Conservation (phyloP, 1,140 invertebrate genomes). For the Leptinotarsa lineolata region DNA sequence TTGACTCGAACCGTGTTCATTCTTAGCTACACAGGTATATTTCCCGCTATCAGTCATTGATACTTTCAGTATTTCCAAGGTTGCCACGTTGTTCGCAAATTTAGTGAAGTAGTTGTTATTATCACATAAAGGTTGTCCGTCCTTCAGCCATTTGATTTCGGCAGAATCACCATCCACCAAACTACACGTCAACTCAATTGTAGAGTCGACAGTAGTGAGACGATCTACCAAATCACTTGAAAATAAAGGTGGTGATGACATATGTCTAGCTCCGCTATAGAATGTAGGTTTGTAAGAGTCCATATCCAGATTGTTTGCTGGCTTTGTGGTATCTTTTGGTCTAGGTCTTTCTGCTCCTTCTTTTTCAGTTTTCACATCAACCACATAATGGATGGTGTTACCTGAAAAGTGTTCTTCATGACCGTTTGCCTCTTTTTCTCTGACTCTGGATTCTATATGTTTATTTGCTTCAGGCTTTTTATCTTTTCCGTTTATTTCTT, state of each 20-base stretch:
- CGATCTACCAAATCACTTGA: conserved; percentile 79
- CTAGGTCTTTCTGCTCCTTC: not conserved
- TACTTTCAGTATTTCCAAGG: conserved; percentile 73
- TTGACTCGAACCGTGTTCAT: conserved; percentile 70
- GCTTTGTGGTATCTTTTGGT: not conserved
- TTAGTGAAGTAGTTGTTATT: conserved; percentile 52
- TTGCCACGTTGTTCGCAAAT: conserved; percentile 70
- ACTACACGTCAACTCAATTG: conserved; percentile 81
- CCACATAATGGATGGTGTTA: conserved; percentile 32
- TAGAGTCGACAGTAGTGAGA: conserved; percentile 71
- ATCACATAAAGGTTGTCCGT: conserved; percentile 61
- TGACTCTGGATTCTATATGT: not conserved
- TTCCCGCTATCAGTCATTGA: conserved; percentile 70
- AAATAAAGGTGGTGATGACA: conserved; percentile 73
- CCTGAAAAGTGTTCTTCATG: not conserved
- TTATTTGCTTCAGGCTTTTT: no score
- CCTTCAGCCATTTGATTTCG: conserved; percentile 81
- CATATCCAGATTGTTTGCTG: conserved; percentile 27
- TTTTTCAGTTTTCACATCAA: conserved; percentile 35
- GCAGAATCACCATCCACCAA: conserved; percentile 82
- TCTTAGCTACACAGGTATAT: conserved; percentile 75
- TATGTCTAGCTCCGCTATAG: conserved; percentile 40
- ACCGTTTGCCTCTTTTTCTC: not conserved
- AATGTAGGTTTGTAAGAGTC: conserved; percentile 41
- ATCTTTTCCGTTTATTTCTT: no score